phyloP scores from a whole-genome alignment of 1,140 invertebrate genomes.

The Proctacanthus coquilletti region DNA sequence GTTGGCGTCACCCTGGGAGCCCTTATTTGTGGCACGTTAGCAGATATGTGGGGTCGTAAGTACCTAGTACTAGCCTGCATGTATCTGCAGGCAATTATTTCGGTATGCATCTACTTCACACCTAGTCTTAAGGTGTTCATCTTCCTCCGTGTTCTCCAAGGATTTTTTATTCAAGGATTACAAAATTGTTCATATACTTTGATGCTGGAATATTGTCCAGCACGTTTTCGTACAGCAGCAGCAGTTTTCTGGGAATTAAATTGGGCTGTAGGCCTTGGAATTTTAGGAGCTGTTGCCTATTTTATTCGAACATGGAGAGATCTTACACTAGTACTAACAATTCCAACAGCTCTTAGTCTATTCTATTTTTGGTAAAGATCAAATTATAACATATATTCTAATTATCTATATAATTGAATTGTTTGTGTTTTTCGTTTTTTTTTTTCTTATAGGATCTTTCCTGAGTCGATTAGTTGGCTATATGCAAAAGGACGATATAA shows the following conservation, averaged over 20 bases:
- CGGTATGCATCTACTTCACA: not conserved
- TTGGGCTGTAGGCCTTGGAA: constrained; percentile 4
- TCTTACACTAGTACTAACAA: constrained; percentile 1
- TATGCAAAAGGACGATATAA: not conserved
- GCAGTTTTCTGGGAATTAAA: constrained; percentile 2
- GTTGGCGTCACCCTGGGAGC: constrained; percentile 1
- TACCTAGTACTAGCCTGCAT: constrained; percentile 3
- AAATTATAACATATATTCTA: not conserved
- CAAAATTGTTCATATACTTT: constrained; percentile 4
- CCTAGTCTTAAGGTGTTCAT: not conserved
- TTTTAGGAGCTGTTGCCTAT: constrained; percentile 3
- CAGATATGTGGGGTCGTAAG: constrained; percentile 3
- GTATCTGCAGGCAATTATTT: not conserved
- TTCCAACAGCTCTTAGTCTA: constrained; percentile 1
- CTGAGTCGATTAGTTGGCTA: constrained; percentile 6
- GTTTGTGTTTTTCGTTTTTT: not conserved
- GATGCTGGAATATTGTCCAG: constrained; percentile 5
- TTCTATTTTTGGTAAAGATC: constrained; percentile 1
- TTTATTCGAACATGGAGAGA: constrained; percentile 4
- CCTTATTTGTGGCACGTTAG: constrained; percentile 1
- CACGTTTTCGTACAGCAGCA: constrained; percentile 1
- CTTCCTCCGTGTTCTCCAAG: constrained; percentile 1
- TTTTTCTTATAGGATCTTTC: constrained; percentile 1
- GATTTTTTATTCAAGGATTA: constrained; percentile 6
- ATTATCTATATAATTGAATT: not conserved